phyloP scores from a whole-genome alignment of 2,888 invertebrate species.

The Keiferia lycopersicella region DNA sequence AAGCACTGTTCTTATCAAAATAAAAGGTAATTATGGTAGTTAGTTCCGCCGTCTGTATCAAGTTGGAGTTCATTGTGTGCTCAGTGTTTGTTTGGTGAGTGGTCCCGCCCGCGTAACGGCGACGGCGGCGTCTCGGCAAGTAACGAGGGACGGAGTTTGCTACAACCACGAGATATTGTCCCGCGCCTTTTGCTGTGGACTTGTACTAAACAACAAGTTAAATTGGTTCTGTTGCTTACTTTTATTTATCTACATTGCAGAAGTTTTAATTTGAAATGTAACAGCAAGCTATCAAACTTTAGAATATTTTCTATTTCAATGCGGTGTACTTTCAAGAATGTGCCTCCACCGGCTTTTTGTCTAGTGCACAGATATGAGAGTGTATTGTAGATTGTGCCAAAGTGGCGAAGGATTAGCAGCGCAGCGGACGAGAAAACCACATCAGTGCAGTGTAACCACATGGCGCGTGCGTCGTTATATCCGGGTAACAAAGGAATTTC shows the following conservation, averaged over 20 bases:
- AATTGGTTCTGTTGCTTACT: not conserved
- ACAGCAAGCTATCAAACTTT: not conserved
- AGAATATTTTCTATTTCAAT: too few relatives aligned
- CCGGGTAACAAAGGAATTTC: not conserved
- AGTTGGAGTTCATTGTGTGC: not conserved
- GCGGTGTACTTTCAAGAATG: too few relatives aligned
- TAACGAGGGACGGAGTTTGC: not conserved
- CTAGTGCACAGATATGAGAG: too few relatives aligned
- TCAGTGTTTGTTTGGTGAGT: not conserved
- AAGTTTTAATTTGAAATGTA: not conserved
- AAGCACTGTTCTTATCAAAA: not conserved
- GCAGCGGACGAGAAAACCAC: not conserved
- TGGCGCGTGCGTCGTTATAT: not conserved
- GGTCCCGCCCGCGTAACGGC: not conserved
- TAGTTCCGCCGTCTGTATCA: not conserved
- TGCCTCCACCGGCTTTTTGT: too few relatives aligned
- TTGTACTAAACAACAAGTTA: not conserved
- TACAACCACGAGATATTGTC: not conserved
- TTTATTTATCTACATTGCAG: not conserved
- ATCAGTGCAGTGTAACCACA: not conserved
- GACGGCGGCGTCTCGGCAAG: not conserved
- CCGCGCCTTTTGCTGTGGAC: not conserved
- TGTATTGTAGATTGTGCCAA: too few relatives aligned
- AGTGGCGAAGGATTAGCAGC: not conserved
- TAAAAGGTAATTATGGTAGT: not conserved